These are phyloP conservation scores for Saccopteryx bilineata DNA, from an alignment of 2,113 vertebrate species.

Conservation along the genomic window DNA sequence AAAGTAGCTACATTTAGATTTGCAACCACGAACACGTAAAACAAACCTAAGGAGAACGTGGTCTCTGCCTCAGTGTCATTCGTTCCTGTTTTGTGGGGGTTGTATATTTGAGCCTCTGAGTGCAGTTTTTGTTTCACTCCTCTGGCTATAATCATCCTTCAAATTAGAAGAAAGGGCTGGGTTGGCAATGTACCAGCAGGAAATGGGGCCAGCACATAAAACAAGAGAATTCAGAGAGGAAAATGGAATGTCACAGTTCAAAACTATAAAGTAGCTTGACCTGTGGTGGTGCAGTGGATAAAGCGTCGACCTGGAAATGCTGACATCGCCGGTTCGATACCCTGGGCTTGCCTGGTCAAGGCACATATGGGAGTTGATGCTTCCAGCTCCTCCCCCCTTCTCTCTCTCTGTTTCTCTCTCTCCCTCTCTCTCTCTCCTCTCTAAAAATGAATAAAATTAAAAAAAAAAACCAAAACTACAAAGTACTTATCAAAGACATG, in stretches of 20 bases:
- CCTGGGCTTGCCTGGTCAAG: too few relatives aligned
- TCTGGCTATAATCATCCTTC: slow-evolving; percentile 18
- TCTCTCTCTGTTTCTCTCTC: too few relatives aligned
- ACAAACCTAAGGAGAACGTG: slow-evolving; percentile 3
- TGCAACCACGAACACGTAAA: background rate
- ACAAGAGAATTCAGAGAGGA: slow-evolving; percentile 1
- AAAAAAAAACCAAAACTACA: background rate
- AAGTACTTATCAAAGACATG: background rate
- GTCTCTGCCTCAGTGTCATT: background rate
- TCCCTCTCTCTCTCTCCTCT: too few relatives aligned
- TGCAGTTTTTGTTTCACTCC: background rate
- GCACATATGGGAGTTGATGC: too few relatives aligned
- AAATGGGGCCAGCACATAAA: background rate
- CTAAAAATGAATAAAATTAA: too few relatives aligned
- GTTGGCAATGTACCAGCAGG: slow-evolving; percentile 23
- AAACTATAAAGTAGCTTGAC: slow-evolving; percentile 53
- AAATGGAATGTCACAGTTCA: background rate
- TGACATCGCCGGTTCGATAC: too few relatives aligned
- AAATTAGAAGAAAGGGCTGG: background rate
- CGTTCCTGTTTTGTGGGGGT: slow-evolving; percentile 41
- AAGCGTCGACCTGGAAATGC: too few relatives aligned
- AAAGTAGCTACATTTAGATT: slow-evolving; percentile 29
- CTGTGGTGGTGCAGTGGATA: too few relatives aligned
- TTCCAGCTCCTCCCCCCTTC: too few relatives aligned
- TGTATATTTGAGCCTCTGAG: background rate